These are phyloP conservation scores for Camponotus pennsylvanicus DNA, from an alignment of 1,140 invertebrate species.

Conservation along the genomic window DNA sequence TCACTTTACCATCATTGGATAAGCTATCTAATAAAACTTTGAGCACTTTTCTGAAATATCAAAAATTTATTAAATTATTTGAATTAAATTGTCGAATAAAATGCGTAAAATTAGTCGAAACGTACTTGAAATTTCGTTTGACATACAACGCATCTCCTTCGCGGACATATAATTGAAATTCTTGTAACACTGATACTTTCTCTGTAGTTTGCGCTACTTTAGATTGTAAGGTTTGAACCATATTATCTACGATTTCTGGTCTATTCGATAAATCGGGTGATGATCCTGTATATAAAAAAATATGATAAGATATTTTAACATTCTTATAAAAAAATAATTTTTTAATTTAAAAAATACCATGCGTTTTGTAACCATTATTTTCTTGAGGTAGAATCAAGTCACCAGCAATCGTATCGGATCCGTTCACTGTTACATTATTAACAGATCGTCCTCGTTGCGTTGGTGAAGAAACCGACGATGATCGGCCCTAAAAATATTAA, in stretches of 20 bases:
- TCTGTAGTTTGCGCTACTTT: constrained; percentile 75
- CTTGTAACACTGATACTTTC: constrained; percentile 80
- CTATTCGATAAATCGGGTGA: constrained; percentile 81
- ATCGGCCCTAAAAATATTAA: constrained; percentile 80
- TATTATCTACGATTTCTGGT: constrained; percentile 83
- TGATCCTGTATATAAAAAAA: constrained; percentile 67
- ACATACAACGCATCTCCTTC: constrained; percentile 82
- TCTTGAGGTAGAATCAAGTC: constrained; percentile 84
- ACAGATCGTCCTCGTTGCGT: constrained; percentile 83
- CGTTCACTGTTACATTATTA: constrained; percentile 82
- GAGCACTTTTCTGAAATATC: constrained; percentile 89
- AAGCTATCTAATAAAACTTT: constrained; percentile 92
- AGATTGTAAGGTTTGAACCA: constrained; percentile 80
- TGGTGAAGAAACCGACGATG: constrained; percentile 85
- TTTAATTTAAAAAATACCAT: constrained; percentile 70
- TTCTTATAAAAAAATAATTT: background rate
- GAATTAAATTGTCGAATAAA: background rate
- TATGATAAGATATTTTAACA: background rate
- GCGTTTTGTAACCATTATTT: constrained; percentile 85
- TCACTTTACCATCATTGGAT: constrained; percentile 89
- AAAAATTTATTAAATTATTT: background rate
- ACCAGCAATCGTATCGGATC: constrained; percentile 84
- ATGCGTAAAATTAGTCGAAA: background rate
- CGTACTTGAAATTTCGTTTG: constrained; percentile 87
- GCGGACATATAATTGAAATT: constrained; percentile 83